These are phyloP conservation scores for Parapsyche elsis DNA, from an alignment of 1,140 invertebrate species.

Conservation along the genomic window DNA sequence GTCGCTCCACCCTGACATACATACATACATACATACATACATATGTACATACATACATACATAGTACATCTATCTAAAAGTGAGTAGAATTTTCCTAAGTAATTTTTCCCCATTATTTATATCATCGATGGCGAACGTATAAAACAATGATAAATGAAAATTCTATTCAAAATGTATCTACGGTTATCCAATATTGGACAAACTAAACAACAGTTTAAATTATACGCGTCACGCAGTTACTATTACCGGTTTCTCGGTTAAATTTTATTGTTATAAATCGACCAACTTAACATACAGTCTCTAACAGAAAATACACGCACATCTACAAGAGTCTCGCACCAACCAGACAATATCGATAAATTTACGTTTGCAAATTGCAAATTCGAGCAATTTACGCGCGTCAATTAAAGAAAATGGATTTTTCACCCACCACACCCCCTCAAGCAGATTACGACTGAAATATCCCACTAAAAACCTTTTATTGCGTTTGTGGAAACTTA, in stretches of 20 bases:
- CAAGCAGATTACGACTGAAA: not conserved
- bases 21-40: not conserved
- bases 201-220: too few species aligned
- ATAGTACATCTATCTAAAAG: not conserved
- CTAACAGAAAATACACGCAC: not conserved
- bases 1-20: not conserved
- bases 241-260: constrained; percentile 19
- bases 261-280: constrained; percentile 24
- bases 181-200: too few species aligned
- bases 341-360: constrained; percentile 17
- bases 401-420: constrained; percentile 17
- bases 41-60: not conserved
- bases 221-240: not conserved
- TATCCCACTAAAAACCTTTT: not conserved
- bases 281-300: not conserved
- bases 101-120: too few species aligned
- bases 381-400: not conserved
- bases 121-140: too few species aligned
- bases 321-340: not conserved
- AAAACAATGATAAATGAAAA: too few species aligned
- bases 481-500: too few species aligned
- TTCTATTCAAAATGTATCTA: too few species aligned
- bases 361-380: constrained; percentile 13
- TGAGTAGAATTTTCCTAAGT: not conserved
- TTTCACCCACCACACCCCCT: not conserved